phyloP scores from a whole-genome alignment of 2,797 vertebrate species.

The Pogonophryne albipinna region DNA sequence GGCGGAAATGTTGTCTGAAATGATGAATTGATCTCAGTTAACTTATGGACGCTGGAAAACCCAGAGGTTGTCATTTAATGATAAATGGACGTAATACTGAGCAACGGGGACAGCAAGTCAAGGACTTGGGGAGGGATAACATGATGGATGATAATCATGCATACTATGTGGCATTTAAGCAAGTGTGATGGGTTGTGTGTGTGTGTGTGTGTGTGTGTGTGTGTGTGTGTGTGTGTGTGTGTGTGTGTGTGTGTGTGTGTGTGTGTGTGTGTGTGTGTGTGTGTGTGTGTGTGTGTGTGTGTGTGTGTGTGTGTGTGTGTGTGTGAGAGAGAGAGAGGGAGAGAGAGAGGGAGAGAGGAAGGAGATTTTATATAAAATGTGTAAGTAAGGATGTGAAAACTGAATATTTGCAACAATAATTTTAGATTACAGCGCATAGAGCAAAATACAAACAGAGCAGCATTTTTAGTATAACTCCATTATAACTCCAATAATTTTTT shows the following conservation, averaged over 20 bases:
- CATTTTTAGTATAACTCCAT: too few relatives aligned
- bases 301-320: too few relatives aligned
- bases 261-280: too few relatives aligned
- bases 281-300: too few relatives aligned
- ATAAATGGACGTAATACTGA: constrained; percentile 66
- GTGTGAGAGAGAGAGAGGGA: too few relatives aligned
- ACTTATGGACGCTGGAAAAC: constrained; percentile 64
- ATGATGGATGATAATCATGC: constrained; percentile 66
- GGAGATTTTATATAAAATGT: neutral
- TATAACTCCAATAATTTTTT: too few relatives aligned
- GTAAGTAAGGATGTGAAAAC: too few relatives aligned
- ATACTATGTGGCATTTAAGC: constrained; percentile 51
- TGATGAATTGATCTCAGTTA: constrained; percentile 73
- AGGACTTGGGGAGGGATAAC: constrained; percentile 64
- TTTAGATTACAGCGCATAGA: neutral
- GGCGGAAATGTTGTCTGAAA: constrained; percentile 51
- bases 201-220: neutral
- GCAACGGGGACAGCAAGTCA: constrained; percentile 58
- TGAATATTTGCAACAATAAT: neutral
- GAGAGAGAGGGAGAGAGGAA: neutral
- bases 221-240: too few relatives aligned
- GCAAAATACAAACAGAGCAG: neutral
- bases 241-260: too few relatives aligned
- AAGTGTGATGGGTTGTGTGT: constrained; percentile 12
- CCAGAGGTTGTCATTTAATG: constrained; percentile 67